Conservation (phyloP, 1,140 invertebrate genomes). For the Diorhabda carinulata region DNA sequence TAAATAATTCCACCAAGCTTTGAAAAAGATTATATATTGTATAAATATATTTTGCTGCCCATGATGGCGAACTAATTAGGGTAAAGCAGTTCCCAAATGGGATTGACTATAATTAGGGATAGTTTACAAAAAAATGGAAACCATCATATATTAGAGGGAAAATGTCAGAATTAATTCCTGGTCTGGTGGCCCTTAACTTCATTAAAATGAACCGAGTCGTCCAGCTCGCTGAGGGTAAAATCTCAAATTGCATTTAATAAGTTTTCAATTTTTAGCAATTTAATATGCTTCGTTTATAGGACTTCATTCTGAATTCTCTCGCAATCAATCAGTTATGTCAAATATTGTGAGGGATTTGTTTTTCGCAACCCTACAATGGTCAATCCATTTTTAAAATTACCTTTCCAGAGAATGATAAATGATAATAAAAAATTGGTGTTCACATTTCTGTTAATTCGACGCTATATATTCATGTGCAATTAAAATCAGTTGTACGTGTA, state of each 20-base stretch:
- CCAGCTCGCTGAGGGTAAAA: neutral
- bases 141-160: neutral
- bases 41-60: no score
- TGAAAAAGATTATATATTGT: no score
- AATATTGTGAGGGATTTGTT: constrained; percentile 2
- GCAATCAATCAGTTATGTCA: neutral
- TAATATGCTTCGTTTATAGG: constrained; percentile 2
- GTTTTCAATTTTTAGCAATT: neutral
- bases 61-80: no score
- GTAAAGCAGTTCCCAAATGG: no score
- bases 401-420: no score
- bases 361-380: neutral
- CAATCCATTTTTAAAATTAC: neutral
- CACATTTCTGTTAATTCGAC: no score
- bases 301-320: neutral
- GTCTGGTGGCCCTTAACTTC: constrained; percentile 1
- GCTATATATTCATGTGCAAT: no score
- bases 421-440: no score
- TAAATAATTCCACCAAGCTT: no score
- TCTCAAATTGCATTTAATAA: constrained; percentile 3
- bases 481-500: no score
- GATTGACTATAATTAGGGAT: neutral
- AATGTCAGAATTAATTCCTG: neutral
- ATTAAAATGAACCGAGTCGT: neutral
- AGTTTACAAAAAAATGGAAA: neutral